phyloP scores from a whole-genome alignment of 2,888 invertebrate genomes.

The Microplitis manilae region DNA sequence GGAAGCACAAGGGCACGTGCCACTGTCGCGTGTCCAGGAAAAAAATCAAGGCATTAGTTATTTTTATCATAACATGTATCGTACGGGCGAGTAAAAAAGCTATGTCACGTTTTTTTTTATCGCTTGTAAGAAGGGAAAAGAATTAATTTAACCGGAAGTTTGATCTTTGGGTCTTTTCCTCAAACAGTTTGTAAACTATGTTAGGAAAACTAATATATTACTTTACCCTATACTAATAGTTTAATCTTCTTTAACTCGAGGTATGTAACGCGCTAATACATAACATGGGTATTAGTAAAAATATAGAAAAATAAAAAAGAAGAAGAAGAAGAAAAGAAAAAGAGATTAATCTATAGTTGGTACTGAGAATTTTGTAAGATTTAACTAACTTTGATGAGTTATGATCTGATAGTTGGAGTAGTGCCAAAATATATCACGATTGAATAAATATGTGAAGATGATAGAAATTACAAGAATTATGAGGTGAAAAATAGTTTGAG shows the following conservation, averaged over 20 bases:
- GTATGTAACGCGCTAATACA: not conserved
- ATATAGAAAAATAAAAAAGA: not conserved
- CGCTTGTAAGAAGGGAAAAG: not conserved
- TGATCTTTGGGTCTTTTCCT: not conserved
- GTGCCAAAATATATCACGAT: constrained; percentile 21
- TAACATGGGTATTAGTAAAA: not conserved
- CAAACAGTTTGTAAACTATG: not conserved
- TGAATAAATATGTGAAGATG: constrained; percentile 15
- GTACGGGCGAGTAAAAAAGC: not conserved
- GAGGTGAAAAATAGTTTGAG: constrained; percentile 3
- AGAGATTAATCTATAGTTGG: not conserved
- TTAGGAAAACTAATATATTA: not conserved
- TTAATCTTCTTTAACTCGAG: not conserved
- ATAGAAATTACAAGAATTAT: not conserved
- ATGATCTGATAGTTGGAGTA: constrained; percentile 19
- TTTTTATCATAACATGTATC: constrained; percentile 19
- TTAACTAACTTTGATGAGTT: constrained; percentile 15
- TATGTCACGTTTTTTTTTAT: not conserved
- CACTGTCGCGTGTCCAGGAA: constrained; percentile 17
- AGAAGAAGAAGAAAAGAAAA: not conserved
- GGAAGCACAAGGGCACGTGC: constrained; percentile 21
- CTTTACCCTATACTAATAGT: not conserved
- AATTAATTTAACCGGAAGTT: not conserved
- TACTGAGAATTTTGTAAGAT: constrained; percentile 10
- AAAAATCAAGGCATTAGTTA: constrained; percentile 26